Evolutionary conservation across 2,888 invertebrate species (phyloP), one percentile per base, ranked within the genome.

Genomic region (Aphrophora alni): DNA sequence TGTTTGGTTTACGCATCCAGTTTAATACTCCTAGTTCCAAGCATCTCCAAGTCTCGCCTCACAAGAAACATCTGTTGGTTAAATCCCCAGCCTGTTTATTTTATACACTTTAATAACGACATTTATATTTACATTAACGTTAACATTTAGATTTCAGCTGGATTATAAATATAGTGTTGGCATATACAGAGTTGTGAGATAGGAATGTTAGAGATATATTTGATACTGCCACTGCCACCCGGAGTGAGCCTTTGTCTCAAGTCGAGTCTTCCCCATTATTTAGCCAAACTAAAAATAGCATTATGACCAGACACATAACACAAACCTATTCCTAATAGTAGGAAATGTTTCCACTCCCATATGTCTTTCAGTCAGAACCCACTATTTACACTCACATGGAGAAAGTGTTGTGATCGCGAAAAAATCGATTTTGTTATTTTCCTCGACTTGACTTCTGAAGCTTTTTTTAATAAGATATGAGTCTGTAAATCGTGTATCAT

Each of bases 281-380:
- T 51, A 44, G 25, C 26, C 26, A n/a, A 33, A 70, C 80, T 80
- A 80, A 33, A 80, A 75, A 76, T 80, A 80, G 80, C 72, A 21
- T 51, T 71, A 75, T 69, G 70, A 70, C 59, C 69, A 44, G 69
- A 68, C 27, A 70, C 75, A 75, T 80, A 76, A 80, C 76, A 76
- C 76, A 80, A 80, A 80, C 80, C 69, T 75, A 80, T 80, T 80
- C 75, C 71, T 21, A 72, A 80, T 76, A 72, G 51, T 70, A 72
- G 80, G 80, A 80, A 80, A 80, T 72, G 38, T 71, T 25, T 75
- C 72, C 76, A 38, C 76, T 59, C 80, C 76, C 80, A 76, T 51
- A 76, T 80, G 80, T 80, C 75, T 59, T 59, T 59, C 59, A 59
- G 59, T 59, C 21, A 10, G 59, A 1, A 21, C 59, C 59, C 59